Evolutionary conservation across 2,113 vertebrate species (phyloP), one percentile per base, ranked within the genome.

Genomic region (Aldabrachelys gigantea): DNA sequence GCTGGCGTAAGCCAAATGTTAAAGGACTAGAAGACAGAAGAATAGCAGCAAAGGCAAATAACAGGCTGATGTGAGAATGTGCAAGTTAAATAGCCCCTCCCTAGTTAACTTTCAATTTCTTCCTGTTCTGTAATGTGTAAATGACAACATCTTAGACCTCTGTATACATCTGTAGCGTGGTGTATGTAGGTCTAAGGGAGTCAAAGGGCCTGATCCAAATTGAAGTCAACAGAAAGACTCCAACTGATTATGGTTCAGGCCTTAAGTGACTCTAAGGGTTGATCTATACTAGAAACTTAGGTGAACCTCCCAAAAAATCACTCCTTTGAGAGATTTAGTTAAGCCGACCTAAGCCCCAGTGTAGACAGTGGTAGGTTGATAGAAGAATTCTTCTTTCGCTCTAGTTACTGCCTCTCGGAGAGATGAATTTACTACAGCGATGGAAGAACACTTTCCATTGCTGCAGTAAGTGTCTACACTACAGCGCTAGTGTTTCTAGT

Each of bases 91-190:
- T 35, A 2, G 8, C 76, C 12, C 2, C 10, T 5, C 53, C 38
- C 31, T 9, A 35, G 53, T 80, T 27, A 22, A 44, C 5, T 3
- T 8, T 5, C 0, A 1, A 12, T 10, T 25, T 6, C 2, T 41
- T 53, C 35, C 31, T 44, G 59, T 0, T 0, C 31, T 22, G 14
- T 1, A 13, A 12, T 1, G 35, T 76, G 62, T 27, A 82, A 72
- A 38, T 38, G 31, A 56, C 49, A 44, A 27, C 84, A 3, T 47
- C 44, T n/a, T 78, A 8, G 1, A 22, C 41, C n/a, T 5, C 59
- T n/a, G 75, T 54, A 22, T 2, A n/a, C 0, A 2, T 1, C 2
- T 47, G 12, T 76, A 31, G 35, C 19, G 1, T 38, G 9, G 21
- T 54, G 35, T 69, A 69, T 16, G 6, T 31, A n/a, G 62, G n/a